These are phyloP conservation scores for Lepidocyrtoides sp. DNA, from an alignment of 2,888 invertebrate genomes.

Conservation along the genomic window DNA sequence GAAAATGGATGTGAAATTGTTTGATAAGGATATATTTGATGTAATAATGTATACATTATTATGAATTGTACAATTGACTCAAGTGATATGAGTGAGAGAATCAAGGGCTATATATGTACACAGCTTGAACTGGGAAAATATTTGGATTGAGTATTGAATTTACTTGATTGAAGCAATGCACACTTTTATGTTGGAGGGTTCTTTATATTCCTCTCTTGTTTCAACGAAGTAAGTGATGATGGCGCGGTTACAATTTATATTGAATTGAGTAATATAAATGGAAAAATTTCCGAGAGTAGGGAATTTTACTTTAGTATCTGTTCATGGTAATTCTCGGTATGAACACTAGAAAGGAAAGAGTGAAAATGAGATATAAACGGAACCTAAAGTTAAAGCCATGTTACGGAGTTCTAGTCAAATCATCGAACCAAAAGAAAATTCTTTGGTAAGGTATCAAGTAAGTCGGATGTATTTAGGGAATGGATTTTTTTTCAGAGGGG, in stretches of 20 bases:
- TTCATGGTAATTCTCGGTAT: background rate
- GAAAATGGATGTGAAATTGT: background rate
- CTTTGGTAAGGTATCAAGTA: background rate
- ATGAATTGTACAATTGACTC: background rate
- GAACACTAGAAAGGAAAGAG: background rate
- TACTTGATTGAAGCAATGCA: conserved; percentile 14
- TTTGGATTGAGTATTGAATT: background rate
- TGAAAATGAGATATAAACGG: background rate
- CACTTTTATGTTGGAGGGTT: background rate
- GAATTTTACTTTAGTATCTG: background rate
- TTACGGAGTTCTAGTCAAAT: background rate
- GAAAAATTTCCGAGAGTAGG: conserved; percentile 13
- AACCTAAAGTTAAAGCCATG: background rate
- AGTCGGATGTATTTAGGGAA: background rate
- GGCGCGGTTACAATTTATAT: conserved; percentile 8
- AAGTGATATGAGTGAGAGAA: background rate
- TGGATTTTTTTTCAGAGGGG: background rate
- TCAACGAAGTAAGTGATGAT: background rate
- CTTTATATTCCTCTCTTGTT: conserved; percentile 13
- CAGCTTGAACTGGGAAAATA: background rate
- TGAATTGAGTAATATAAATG: conserved; percentile 63
- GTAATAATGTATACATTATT: background rate
- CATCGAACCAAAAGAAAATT: background rate
- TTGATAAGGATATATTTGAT: background rate
- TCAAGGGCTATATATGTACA: too few species aligned